phyloP scores from a whole-genome alignment of 2,113 vertebrate species.

The Sceloporus undulatus region DNA sequence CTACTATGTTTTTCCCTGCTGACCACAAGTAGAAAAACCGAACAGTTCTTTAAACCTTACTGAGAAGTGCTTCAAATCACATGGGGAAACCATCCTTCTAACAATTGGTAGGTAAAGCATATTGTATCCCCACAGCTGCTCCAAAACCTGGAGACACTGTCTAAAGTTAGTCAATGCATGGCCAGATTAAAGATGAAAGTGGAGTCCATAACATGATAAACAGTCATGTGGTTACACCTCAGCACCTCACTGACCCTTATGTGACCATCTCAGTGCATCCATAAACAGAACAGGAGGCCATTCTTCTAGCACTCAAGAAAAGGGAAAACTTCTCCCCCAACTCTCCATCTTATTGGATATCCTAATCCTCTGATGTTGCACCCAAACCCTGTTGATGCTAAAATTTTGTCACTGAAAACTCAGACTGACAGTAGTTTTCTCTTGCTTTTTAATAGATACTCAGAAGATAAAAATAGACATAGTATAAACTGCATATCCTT shows the following conservation, averaged over 20 bases:
- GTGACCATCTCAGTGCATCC: neutral
- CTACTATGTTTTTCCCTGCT: neutral
- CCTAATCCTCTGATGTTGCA: neutral
- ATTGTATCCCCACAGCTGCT: neutral
- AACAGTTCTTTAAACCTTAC: neutral
- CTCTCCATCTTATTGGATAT: neutral
- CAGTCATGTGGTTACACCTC: neutral
- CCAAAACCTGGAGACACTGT: neutral
- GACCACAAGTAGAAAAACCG: too few relatives aligned
- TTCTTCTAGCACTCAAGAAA: neutral
- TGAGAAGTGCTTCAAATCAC: too few relatives aligned
- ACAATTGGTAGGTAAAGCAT: neutral
- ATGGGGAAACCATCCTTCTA: neutral
- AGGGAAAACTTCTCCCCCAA: neutral
- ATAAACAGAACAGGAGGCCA: neutral
- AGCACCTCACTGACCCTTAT: neutral
- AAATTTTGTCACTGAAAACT: neutral
- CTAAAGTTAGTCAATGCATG: neutral
- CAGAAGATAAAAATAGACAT: neutral
- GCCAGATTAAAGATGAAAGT: too few relatives aligned
- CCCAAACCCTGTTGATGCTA: neutral
- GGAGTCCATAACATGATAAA: too few relatives aligned
- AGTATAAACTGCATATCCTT: neutral
- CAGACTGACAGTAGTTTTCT: neutral
- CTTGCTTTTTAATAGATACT: neutral